Evolutionary conservation across 1,140 invertebrate genomes (phyloP).

Genomic region (Xylocopa sonorina): DNA sequence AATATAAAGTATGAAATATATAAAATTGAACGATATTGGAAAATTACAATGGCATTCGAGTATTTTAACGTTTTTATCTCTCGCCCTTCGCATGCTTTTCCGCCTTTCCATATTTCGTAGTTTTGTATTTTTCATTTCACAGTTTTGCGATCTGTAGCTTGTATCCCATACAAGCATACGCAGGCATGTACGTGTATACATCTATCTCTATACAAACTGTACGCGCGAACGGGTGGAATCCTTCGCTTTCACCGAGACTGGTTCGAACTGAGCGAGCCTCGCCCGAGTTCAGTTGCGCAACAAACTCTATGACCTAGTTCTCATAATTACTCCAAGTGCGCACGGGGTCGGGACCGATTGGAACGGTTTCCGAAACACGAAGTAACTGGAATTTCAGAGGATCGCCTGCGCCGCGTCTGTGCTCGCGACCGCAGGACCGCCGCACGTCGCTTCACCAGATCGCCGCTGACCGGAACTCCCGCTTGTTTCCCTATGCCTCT

Average conservation of each 20-base stretch:
- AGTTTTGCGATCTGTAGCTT: too few relatives aligned
- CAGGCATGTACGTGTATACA: too few relatives aligned
- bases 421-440: not conserved
- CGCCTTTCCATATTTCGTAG: not conserved
- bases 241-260: conserved; percentile 72
- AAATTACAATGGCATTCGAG: too few relatives aligned
- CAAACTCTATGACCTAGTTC: conserved; percentile 71
- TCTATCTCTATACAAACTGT: too few relatives aligned
- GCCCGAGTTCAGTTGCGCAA: conserved; percentile 71
- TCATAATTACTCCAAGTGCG: conserved; percentile 70
- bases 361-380: not conserved
- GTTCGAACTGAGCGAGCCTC: conserved; percentile 64
- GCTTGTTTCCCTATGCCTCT: not conserved
- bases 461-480: not conserved
- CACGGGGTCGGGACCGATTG: not conserved
- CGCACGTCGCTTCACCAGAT: too few relatives aligned
- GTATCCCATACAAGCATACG: too few relatives aligned
- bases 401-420: not conserved
- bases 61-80: too few relatives aligned
- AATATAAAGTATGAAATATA: too few relatives aligned
- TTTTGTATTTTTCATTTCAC: too few relatives aligned
- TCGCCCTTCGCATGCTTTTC: not conserved
- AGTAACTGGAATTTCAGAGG: not conserved
- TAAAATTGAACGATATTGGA: too few relatives aligned
- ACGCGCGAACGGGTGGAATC: conserved; percentile 64